Evolutionary conservation across 2,888 invertebrate genomes (phyloP).

Genomic region (Ceraclea dissimilis): DNA sequence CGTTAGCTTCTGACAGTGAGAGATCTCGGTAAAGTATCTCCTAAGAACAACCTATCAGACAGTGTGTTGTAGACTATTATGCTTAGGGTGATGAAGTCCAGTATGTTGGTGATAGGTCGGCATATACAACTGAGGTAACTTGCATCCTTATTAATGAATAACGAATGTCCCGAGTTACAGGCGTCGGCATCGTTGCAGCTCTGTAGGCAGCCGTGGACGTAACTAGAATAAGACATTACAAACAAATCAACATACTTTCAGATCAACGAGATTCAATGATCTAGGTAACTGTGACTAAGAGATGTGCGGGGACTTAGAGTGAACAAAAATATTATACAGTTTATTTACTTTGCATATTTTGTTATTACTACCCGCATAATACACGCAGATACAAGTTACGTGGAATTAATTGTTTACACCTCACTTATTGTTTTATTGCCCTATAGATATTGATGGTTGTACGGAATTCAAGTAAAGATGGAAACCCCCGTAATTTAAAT

Average conservation of each 20-base stretch:
- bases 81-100: neutral
- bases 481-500: too few species aligned
- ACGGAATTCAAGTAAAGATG: too few species aligned
- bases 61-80: neutral
- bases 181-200: constrained; percentile 90
- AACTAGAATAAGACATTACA: constrained; percentile 47
- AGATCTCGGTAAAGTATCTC: neutral
- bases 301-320: too few species aligned
- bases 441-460: too few species aligned
- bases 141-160: neutral
- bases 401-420: too few species aligned
- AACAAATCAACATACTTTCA: neutral
- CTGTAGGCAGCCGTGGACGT: constrained; percentile 88
- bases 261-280: too few species aligned
- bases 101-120: neutral
- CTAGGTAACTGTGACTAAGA: too few species aligned
- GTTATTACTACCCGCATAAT: too few species aligned
- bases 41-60: neutral
- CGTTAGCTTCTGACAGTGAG: neutral
- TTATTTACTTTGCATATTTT: too few species aligned
- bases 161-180: constrained; percentile 53
- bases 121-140: neutral
- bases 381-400: too few species aligned
- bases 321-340: too few species aligned
- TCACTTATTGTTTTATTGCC: too few species aligned